Percentiles rank a stretch among this genome's conserved stretches.
These are phyloP conservation scores for Drosophila kohkoa DNA, from an alignment of 1,140 invertebrate species.

Conservation along the genomic window DNA sequence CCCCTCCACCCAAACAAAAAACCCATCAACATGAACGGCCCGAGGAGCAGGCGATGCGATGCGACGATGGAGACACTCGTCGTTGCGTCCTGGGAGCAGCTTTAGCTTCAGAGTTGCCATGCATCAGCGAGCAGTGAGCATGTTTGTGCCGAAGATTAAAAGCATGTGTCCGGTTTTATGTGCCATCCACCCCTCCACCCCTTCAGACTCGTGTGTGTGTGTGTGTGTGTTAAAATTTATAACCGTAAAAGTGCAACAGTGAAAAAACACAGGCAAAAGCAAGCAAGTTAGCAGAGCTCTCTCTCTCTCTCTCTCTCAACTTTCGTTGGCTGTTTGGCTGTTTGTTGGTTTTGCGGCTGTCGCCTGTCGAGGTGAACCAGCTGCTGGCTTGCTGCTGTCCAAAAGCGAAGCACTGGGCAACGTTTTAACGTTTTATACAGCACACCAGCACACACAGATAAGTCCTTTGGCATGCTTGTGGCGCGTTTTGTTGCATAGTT, in stretches of 20 bases:
- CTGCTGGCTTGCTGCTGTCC: constrained; percentile 46
- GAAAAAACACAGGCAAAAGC: constrained; percentile 59
- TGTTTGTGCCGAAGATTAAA: constrained; percentile 82
- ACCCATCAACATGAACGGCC: constrained; percentile 41
- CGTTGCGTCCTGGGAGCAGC: constrained; percentile 19
- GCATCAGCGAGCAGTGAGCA: constrained; percentile 81
- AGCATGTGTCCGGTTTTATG: constrained; percentile 83
- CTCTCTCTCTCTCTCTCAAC: no score
- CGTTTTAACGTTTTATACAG: constrained; percentile 62
- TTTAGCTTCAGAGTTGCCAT: constrained; percentile 54
- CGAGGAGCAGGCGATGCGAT: neutral
- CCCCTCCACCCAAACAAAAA: constrained; percentile 1
- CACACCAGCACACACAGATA: constrained; percentile 54
- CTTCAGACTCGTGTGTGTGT: constrained; percentile 4
- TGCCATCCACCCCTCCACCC: constrained; percentile 24
- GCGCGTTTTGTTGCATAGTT: constrained; percentile 82
- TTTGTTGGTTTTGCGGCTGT: constrained; percentile 60
- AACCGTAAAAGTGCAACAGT: constrained; percentile 81
- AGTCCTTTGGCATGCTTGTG: constrained; percentile 80
- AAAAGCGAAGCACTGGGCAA: constrained; percentile 46
- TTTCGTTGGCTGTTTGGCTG: constrained; percentile 21
- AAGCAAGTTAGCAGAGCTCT: constrained; percentile 8
- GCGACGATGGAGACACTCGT: constrained; percentile 20
- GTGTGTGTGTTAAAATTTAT: constrained; percentile 72
- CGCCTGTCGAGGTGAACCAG: constrained; percentile 65